Evolutionary conservation across 2,113 vertebrate species (phyloP).

Genomic region (Pipa parva): DNA sequence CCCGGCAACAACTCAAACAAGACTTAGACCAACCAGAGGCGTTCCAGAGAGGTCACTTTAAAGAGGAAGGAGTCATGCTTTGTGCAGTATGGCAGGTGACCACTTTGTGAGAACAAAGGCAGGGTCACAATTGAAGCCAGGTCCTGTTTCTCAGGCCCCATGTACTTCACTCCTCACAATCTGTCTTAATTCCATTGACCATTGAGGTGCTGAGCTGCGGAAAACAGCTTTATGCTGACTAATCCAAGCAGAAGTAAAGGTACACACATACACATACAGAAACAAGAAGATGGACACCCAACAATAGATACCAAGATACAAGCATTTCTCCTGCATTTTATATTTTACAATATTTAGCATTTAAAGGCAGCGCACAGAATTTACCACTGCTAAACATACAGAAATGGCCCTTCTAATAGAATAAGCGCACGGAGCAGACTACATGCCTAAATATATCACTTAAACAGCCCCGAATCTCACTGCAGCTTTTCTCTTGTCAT

Average conservation of each 20-base stretch:
- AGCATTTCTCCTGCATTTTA: constrained; percentile 43
- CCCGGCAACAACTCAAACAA: constrained; percentile 56
- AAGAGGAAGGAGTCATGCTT: constrained; percentile 47
- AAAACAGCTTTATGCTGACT: constrained; percentile 72
- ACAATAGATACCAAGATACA: neutral
- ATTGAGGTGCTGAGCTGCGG: constrained; percentile 63
- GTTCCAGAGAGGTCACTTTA: constrained; percentile 51
- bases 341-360: neutral
- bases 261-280: constrained; percentile 57
- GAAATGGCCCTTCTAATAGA: neutral
- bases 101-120: constrained; percentile 68
- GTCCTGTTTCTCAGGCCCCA: constrained; percentile 67
- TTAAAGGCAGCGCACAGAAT: neutral
- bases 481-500: constrained; percentile 69
- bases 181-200: constrained; percentile 71
- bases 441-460: constrained; percentile 64
- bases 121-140: constrained; percentile 67
- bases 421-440: constrained; percentile 5
- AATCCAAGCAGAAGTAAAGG: constrained; percentile 72
- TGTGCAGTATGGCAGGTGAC: constrained; percentile 75
- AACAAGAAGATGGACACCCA: neutral
- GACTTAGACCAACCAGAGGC: constrained; percentile 52
- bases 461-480: constrained; percentile 69
- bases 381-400: no score
- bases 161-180: constrained; percentile 74